phyloP scores from a whole-genome alignment of 92 coral and sea anemone genomes.

The Diadumene lineata region DNA sequence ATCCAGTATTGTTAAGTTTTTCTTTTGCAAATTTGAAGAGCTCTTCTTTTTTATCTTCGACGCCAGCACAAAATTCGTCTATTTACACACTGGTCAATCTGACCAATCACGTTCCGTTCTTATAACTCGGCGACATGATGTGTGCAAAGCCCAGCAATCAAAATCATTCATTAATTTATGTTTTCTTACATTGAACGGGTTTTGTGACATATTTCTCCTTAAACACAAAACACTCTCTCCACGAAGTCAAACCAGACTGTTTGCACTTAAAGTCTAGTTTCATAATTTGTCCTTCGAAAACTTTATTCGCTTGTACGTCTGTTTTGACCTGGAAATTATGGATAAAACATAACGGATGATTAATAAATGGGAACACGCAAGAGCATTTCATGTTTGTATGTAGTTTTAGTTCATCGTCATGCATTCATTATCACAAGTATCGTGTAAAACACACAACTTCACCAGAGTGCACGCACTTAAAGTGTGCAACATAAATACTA shows the following conservation, averaged over 20 bases:
- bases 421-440: neutral
- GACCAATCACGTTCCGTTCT: no score
- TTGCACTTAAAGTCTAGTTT: slow-evolving; percentile 14
- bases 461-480: no score
- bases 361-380: neutral
- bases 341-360: neutral
- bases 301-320: neutral
- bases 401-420: neutral
- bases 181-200: slow-evolving; percentile 10
- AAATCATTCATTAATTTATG: neutral
- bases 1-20: neutral
- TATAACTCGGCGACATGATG: no score
- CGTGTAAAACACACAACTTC: neutral
- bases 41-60: no score
- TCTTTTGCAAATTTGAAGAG: neutral
- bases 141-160: no score
- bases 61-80: no score
- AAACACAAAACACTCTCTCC: slow-evolving; percentile 17
- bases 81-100: no score
- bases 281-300: slow-evolving; percentile 14
- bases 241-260: neutral
- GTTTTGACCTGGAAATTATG: neutral
- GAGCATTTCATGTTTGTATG: neutral
- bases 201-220: slow-evolving; percentile 2
- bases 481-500: no score